These are phyloP conservation scores for Acrocephalus arundinaceus DNA, from an alignment of 2,113 vertebrate genomes.

Conservation along the genomic window DNA sequence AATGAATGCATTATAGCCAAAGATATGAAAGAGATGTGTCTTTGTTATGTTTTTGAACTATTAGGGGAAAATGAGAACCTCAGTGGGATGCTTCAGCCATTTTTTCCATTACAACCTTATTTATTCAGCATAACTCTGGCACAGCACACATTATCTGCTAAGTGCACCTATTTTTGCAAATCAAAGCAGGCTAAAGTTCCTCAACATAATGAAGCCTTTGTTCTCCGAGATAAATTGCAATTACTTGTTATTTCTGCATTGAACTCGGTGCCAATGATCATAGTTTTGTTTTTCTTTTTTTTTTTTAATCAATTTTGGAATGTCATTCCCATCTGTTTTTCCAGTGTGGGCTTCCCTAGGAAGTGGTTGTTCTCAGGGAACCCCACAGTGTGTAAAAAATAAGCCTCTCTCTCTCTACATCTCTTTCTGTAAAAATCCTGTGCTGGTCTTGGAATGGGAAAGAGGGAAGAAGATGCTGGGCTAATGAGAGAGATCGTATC, in stretches of 20 bases:
- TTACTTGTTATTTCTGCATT: not conserved
- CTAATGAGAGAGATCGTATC: not conserved
- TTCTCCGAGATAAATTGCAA: conserved; percentile 9
- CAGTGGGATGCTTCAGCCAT: not conserved
- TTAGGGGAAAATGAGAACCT: not conserved
- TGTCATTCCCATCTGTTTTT: not conserved
- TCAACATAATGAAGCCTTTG: not conserved
- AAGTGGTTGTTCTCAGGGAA: not conserved
- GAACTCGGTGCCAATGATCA: not conserved
- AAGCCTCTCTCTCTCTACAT: not conserved
- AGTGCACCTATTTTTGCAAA: not conserved
- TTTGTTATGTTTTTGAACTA: not conserved
- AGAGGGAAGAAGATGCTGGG: not conserved
- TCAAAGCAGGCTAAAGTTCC: not conserved
- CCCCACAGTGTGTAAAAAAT: not conserved
- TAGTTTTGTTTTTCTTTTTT: not conserved
- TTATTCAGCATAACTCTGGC: not conserved
- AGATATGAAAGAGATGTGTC: not conserved
- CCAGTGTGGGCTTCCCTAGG: not conserved
- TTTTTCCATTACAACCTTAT: not conserved
- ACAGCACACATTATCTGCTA: not conserved
- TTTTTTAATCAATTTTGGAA: not conserved
- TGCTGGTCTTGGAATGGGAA: not conserved
- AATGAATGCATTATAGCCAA: not conserved
- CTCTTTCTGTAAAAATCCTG: not conserved